Evolutionary conservation across 2,797 vertebrate genomes (phyloP), one percentile per base, ranked within the genome.

Genomic region (Fratercula arctica): DNA sequence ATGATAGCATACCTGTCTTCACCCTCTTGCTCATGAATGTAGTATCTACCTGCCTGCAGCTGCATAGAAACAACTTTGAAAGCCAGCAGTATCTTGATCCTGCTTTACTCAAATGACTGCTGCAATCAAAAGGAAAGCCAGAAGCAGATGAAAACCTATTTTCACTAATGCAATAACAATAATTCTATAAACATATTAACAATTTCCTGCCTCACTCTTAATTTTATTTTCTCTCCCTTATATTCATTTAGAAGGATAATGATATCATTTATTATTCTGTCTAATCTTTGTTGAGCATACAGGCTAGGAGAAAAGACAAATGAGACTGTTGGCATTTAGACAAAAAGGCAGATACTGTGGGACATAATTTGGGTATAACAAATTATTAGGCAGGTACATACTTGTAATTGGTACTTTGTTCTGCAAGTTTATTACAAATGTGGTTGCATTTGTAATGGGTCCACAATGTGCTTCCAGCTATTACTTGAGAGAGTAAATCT

Each of bases 141-240:
- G 78, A 72, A 75, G 76, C 29, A 94, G 87, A 78, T 83, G 76
- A 96, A 95, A 96, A 85, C 76, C 85, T 88, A 35, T 89, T 95
- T 94, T 91, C 87, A 53, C 35, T 92, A 95, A 95, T 82, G 85
- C 69, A 96, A 91, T 96, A 91, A 95, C n/a, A 85, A 75, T 92
- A 95, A 94, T 87, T 94, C 66, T 76, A 93, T 95, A 96, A 95
- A 94, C 76, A 86, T 92, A 95, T 94, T 87, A 97, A 94, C 89
- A 92, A 93, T 96, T 94, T 97, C 92, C 85, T 93, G 90, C 73
- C 93, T 94, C 94, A 93, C 94, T 90, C 96, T 63, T 93, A 92
- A 93, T 93, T 95, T 94, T 85, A 92, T 96, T 96, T 96, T 89
- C 94, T 87, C 89, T 91, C 43, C 17, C 37, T 84, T 96, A 92